Evolutionary conservation across 2,797 vertebrate genomes (phyloP), one percentile per base, ranked within the genome.

Genomic region (Novumbra hubbsi): DNA sequence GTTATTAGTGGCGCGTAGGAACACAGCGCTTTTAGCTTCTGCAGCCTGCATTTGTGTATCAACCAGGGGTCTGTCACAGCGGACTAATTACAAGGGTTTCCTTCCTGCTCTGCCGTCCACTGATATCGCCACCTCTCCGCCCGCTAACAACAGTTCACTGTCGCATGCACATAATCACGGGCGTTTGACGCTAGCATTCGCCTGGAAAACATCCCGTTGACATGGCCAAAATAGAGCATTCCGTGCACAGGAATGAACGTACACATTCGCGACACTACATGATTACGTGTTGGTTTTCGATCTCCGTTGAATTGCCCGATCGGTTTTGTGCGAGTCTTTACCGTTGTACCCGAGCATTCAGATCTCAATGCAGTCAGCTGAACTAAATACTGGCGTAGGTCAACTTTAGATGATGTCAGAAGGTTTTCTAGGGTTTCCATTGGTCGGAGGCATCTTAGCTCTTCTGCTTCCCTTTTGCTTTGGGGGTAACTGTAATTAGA

Each of bases 41-140:
- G 84, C 45, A 28, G 67, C 55, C 71, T 79, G 80, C 83, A 64
- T 82, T 76, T 73, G 84, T 83, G 84, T 85, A 82, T 81, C 85
- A 81, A 78, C 21, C 60, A 73, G 73, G 64, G 80, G 81, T 88
- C 91, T 88, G 85, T 90, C 90, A 28, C 75, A 62, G 79, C 81
- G 74, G 80, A 78, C 85, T 85, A 84, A 90, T 92, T 81, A 80
- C 71, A 1, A 24, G 70, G 0, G 60, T 80, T 91, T 90, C 90
- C 89, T 90, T 88, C 87, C 87, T 75, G 69, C 41, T 50, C 85
- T 89, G 89, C 70, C 64, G 76, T 73, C 75, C 17, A 21, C 86
- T 80, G 90, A 91, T 90, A 90, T 81, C 79, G 75, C 81, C 83
- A 76, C 80, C 81, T 74, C 76, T 0, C 70, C 0, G 55, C 80